Percentiles rank a stretch among this genome's conserved stretches.
These are phyloP conservation scores for Hedychridium roseum DNA, from an alignment of 2,888 invertebrate species.

Conservation along the genomic window DNA sequence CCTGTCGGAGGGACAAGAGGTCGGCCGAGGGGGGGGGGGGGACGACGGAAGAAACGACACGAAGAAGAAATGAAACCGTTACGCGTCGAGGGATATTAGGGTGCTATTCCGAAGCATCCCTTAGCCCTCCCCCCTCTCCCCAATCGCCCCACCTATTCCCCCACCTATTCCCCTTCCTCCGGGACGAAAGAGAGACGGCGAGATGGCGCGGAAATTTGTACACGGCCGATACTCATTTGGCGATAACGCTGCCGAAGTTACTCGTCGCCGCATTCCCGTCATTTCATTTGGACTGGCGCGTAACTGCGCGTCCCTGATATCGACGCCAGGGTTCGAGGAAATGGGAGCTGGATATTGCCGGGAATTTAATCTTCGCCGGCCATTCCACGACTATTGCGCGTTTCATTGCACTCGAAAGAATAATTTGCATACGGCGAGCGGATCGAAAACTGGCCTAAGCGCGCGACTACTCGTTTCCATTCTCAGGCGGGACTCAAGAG, in stretches of 20 bases:
- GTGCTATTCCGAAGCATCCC: slow-evolving; percentile 37
- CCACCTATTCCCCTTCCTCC: too few relatives aligned
- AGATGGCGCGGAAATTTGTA: too few relatives aligned
- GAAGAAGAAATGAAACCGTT: slow-evolving; percentile 40
- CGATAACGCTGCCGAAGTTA: slow-evolving; percentile 35
- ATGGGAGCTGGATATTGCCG: slow-evolving; percentile 28
- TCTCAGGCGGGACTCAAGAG: too few relatives aligned
- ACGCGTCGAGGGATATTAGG: slow-evolving; percentile 44
- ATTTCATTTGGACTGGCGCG: too few relatives aligned
- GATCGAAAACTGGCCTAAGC: too few relatives aligned
- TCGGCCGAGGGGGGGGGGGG: slow-evolving; percentile 15
- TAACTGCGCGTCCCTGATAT: slow-evolving; percentile 21
- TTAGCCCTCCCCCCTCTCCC: slow-evolving; percentile 9
- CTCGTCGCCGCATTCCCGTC: slow-evolving; percentile 44
- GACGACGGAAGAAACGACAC: too few relatives aligned
- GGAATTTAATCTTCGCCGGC: slow-evolving; percentile 35
- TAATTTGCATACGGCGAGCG: too few relatives aligned
- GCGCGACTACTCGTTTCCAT: too few relatives aligned
- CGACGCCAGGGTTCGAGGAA: slow-evolving; percentile 22
- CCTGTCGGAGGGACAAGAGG: slow-evolving; percentile 27
- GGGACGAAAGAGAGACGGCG: background rate
- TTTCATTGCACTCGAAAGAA: background rate
- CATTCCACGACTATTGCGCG: slow-evolving; percentile 1
- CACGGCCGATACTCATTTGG: too few relatives aligned
- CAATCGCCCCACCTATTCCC: too few relatives aligned